These are phyloP conservation scores for Drosophila rubida DNA, from an alignment of 2,888 invertebrate species.

Conservation along the genomic window DNA sequence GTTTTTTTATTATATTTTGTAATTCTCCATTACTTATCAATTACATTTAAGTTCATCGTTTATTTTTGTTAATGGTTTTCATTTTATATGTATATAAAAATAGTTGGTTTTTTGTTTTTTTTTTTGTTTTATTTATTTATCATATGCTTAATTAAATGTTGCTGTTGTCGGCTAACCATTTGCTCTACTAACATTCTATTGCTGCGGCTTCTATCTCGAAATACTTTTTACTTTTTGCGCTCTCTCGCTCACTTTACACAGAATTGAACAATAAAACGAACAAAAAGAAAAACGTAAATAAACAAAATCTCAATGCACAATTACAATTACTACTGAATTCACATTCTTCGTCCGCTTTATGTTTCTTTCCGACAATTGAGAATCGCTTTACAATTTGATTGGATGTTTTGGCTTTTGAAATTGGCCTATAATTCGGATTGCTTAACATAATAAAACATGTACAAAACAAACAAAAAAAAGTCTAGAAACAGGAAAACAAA, in stretches of 20 bases:
- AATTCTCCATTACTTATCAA: constrained; percentile 70
- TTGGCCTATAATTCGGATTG: constrained; percentile 54
- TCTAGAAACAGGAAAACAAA: background rate
- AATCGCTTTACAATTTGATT: constrained; percentile 15
- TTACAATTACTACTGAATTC: constrained; percentile 30
- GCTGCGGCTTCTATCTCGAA: constrained; percentile 49
- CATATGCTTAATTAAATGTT: constrained; percentile 78
- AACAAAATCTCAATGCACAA: constrained; percentile 32
- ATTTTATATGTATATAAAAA: constrained; percentile 71
- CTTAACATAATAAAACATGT: constrained; percentile 64
- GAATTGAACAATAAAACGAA: constrained; percentile 24
- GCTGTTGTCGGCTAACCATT: constrained; percentile 71
- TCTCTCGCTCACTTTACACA: constrained; percentile 45
- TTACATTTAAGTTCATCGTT: constrained; percentile 28
- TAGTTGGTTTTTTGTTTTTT: constrained; percentile 51
- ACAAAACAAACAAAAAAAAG: constrained; percentile 5
- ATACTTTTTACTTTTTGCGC: constrained; percentile 59
- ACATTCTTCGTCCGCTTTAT: background rate
- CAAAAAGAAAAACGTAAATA: constrained; percentile 14
- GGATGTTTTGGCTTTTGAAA: constrained; percentile 1
- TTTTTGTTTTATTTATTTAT: constrained; percentile 58
- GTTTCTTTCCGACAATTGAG: constrained; percentile 2
- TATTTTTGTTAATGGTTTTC: constrained; percentile 12
- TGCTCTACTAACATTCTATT: constrained; percentile 57
- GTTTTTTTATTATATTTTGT: constrained; percentile 28